Percentiles rank a stretch among this genome's conserved stretches.
phyloP scores from a whole-genome alignment of 2,113 vertebrate species.

The Neolamprologus longior region DNA sequence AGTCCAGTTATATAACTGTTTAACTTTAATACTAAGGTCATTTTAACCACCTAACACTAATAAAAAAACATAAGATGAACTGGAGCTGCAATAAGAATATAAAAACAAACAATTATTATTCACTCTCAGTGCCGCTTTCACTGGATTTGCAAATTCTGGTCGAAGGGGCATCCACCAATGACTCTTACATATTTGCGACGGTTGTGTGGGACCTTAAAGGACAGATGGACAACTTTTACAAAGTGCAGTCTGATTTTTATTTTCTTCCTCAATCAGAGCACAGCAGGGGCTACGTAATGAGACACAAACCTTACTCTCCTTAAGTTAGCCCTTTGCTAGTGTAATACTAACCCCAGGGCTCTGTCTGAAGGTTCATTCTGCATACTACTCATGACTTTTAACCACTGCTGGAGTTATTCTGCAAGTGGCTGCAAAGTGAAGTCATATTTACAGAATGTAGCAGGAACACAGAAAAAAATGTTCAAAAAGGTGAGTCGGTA shows the following conservation, averaged over 20 bases:
- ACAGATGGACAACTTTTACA: not conserved
- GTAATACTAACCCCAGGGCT: not conserved
- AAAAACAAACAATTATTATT: not conserved
- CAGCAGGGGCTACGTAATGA: not conserved
- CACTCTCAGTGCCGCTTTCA: not conserved
- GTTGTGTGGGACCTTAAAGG: not conserved
- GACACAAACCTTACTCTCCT: not conserved
- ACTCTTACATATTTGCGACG: not conserved
- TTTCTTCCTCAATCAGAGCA: not conserved
- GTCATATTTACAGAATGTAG: not conserved
- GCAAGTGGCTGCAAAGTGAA: not conserved
- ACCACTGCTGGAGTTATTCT: not conserved
- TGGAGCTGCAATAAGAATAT: constrained; percentile 21
- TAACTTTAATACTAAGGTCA: not conserved
- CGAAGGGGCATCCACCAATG: not conserved
- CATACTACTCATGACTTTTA: not conserved
- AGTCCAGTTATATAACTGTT: not conserved
- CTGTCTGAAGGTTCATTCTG: not conserved
- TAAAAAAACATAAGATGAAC: not conserved
- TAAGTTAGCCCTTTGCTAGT: not conserved
- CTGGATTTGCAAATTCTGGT: not conserved
- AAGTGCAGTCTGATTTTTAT: not conserved
- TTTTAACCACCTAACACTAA: not conserved
- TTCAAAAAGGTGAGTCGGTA: not conserved
- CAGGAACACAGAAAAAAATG: not conserved